Evolutionary conservation across 2,888 invertebrate genomes (phyloP), one percentile per base, ranked within the genome.

Genomic region (Spisula subtruncata): DNA sequence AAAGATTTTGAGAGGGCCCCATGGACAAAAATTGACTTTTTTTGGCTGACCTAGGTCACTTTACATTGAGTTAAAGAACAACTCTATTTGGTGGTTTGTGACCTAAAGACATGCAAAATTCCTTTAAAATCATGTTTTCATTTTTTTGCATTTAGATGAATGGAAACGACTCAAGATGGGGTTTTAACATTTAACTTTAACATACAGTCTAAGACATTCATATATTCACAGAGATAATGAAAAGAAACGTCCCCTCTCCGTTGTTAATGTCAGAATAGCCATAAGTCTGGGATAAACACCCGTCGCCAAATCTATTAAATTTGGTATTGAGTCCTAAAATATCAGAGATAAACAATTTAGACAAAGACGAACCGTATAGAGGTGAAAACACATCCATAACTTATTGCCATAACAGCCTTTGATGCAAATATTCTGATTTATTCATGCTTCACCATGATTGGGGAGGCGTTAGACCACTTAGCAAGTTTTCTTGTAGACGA

Each of bases 381-480:
- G 25, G 60, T 25, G 60, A 25, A 25, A 25, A 25, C 60, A 66
- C 25, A 66, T 66, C 60, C 60, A 66, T 66, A 66, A 66, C 60
- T 66, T n/a, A 12, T 25, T 10, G 60, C 60, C 25, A 25, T 66
- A 66, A 25, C 60, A 20, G 32, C 16, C 79, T 41, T 20, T 35
- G 79, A 79, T 79, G 46, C 79, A 79, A 79, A 41, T 79, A 79
- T 79, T 18, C 79, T 41, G 4, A 79, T 79, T 41, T n/a, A 79
- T 79, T 20, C 79, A 46, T 20, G 20, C 20, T 79, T 6, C 79
- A 25, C 20, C 8, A 41, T 46, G 35, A 35, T 35, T 79, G 18
- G 2, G 35, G 16, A n/a, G 79, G 79, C 79, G 79, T 79, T 41
- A 79, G 35, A 46, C 35, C 79, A 79, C 79, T 79, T 79, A 79